Evolutionary conservation across 1,140 invertebrate genomes (phyloP).

Genomic region (Nixonia krombeini): DNA sequence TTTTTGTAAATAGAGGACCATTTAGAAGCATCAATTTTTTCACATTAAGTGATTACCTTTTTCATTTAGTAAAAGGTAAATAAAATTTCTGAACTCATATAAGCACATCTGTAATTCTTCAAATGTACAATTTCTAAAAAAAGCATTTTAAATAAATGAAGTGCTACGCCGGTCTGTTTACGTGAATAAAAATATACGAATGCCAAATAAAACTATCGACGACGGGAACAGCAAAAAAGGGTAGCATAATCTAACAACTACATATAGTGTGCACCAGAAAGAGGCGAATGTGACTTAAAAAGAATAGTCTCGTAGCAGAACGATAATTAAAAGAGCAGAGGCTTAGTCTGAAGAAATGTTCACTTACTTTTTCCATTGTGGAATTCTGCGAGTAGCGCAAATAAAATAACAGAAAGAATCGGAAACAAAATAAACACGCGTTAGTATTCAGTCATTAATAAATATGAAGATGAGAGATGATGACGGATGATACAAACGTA

Average conservation of each 20-base stretch:
- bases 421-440: slow-evolving; percentile 73
- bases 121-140: too few species aligned
- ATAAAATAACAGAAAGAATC: slow-evolving; percentile 72
- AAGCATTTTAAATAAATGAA: too few species aligned
- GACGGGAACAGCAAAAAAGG: slow-evolving; percentile 15
- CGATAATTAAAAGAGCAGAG: slow-evolving; percentile 54
- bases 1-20: too few species aligned
- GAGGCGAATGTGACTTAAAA: slow-evolving; percentile 46
- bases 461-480: slow-evolving; percentile 58
- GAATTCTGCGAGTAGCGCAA: slow-evolving; percentile 73
- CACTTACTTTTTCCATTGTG: slow-evolving; percentile 74
- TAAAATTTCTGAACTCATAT: too few species aligned
- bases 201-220: too few species aligned
- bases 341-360: slow-evolving; percentile 64
- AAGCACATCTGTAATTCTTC: too few species aligned
- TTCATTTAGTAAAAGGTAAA: too few species aligned
- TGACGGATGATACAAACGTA: slow-evolving; percentile 42
- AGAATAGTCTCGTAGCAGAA: slow-evolving; percentile 49
- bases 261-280: slow-evolving; percentile 50
- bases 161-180: too few species aligned
- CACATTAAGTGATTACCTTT: too few species aligned
- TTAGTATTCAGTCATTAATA: slow-evolving; percentile 69
- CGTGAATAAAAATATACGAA: too few species aligned
- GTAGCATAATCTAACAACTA: slow-evolving; percentile 53
- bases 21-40: too few species aligned